A percentile compares a stretch with the other conserved stretches of the same genome.
These are phyloP conservation scores for Lophotriccus pileatus DNA, from an alignment of 2,797 vertebrate species.

Conservation along the genomic window DNA sequence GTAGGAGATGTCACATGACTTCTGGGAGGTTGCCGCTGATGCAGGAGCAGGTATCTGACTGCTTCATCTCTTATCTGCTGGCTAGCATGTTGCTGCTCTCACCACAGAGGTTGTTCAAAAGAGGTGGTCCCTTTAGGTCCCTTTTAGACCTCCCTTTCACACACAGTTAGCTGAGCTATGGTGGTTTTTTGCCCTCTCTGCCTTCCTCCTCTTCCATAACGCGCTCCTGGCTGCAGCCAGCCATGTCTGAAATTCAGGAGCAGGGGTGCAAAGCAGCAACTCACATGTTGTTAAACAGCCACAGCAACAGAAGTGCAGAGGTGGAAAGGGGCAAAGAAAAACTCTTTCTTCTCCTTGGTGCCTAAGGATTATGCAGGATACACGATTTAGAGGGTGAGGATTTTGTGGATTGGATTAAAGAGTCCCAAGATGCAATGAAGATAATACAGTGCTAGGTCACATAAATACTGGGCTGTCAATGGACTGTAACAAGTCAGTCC, in stretches of 20 bases:
- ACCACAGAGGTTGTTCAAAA: neutral
- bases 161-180: neutral
- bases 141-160: neutral
- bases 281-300: neutral
- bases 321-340: neutral
- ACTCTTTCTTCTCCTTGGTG: neutral
- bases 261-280: neutral
- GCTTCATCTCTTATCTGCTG: neutral
- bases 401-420: neutral
- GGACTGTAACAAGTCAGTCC: neutral
- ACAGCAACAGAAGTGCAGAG: neutral
- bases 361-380: neutral
- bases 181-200: neutral
- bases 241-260: neutral
- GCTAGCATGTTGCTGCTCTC: neutral
- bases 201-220: neutral
- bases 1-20: neutral
- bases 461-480: neutral
- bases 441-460: neutral
- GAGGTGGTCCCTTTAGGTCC: neutral
- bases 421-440: neutral
- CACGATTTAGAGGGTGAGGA: fast-evolving
- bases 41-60: neutral
- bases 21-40: neutral
- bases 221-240: fast-evolving